Evolutionary conservation across 2,113 vertebrate species (phyloP).

Genomic region (Limanda limanda): DNA sequence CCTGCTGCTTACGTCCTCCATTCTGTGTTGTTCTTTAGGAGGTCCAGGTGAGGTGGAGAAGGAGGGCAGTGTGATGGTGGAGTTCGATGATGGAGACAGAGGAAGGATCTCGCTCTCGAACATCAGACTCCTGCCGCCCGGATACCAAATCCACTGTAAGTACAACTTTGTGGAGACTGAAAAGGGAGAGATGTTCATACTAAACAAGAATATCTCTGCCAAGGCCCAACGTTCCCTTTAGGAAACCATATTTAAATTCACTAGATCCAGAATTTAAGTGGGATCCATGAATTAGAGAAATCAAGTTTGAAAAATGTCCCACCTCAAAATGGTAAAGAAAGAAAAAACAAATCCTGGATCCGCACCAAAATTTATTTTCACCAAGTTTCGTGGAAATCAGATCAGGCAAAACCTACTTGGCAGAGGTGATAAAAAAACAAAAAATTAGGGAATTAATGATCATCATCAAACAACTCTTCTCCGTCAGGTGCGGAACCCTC

Average conservation of each 20-base stretch:
- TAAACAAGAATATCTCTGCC: too few relatives aligned
- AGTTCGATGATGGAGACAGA: conserved; percentile 96
- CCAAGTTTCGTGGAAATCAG: too few relatives aligned
- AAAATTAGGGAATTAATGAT: not conserved
- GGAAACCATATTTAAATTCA: not conserved
- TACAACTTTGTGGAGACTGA: conserved; percentile 1
- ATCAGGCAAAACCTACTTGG: too few relatives aligned
- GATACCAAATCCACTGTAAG: conserved; percentile 96
- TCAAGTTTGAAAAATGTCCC: too few relatives aligned
- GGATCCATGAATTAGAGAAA: too few relatives aligned
- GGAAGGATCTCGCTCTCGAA: conserved; percentile 92
- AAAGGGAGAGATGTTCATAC: too few relatives aligned
- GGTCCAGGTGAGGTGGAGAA: conserved; percentile 89
- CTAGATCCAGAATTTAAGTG: too few relatives aligned
- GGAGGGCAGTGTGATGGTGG: conserved; percentile 90
- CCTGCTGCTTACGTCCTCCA: not conserved
- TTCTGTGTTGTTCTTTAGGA: conserved; percentile 59
- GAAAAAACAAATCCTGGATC: too few relatives aligned
- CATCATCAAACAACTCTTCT: not conserved
- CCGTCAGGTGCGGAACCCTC: conserved; percentile 91
- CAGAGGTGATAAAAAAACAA: too few relatives aligned
- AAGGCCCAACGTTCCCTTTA: too few relatives aligned
- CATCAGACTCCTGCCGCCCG: conserved; percentile 92
- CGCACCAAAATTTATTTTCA: too few relatives aligned
- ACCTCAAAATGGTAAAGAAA: too few relatives aligned